Evolutionary conservation across 2,797 vertebrate genomes (phyloP), one percentile per base, ranked within the genome.

Genomic region (Alexandromys oeconomus): DNA sequence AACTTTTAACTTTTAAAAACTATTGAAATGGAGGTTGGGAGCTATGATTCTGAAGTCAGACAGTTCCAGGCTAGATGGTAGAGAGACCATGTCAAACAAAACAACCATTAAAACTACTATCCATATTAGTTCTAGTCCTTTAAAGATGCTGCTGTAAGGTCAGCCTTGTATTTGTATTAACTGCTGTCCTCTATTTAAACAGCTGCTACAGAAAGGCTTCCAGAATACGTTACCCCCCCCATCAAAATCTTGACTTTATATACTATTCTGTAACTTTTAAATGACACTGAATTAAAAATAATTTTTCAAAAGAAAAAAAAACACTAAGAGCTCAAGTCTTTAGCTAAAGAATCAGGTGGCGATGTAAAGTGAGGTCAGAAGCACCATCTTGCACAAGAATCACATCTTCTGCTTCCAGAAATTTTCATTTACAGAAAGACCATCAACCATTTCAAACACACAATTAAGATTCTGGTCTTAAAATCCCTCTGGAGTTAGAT

Each of bases 391-490:
- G 25, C 23, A 80, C 25, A 71, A 12, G 51, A 79, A 95, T 15
- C 7, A 27, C 5, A 80, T 61, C 27, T 95, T 63, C 78, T 95
- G 92, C 40, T 97, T 92, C 29, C 15, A 78, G 51, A 89, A 34
- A 69, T 94, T 94, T 93, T 94, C 91, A 95, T 77, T 94, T 92
- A 93, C 84, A 81, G 71, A 91, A 89, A 89, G 31, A 40, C 25
- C 5, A 37, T 29, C n/a, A 86, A 92, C 46, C 88, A 97, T 92
- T 96, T 71, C 10, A 17, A 78, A 92, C 27, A 92, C 43, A 87
- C 76, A 95, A 96, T 94, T 96, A 97, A 93, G 82, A 92, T 92
- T 15, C 46, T 79, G 80, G 67, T 96, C 61, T 96, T 97, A 93
- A 94, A 96, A 96, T 86, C 93, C 94, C 74, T 12, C 92, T 90